phyloP scores from a whole-genome alignment of 2,797 vertebrate genomes.

The Borostomias antarcticus region DNA sequence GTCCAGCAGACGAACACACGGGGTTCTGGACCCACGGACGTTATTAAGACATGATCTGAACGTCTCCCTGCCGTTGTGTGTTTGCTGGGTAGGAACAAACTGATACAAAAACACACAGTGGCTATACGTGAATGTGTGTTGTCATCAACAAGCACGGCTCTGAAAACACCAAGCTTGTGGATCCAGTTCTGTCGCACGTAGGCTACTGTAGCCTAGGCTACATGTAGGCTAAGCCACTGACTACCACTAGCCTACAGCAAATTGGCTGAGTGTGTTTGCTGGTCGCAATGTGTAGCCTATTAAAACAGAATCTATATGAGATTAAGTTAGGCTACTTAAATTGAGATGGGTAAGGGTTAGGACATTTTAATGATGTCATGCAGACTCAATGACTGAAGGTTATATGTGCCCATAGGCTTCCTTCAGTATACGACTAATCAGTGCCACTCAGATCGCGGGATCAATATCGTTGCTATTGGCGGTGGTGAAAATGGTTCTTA shows the following conservation, averaged over 20 bases:
- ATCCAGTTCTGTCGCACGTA: neutral
- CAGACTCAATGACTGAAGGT: too few relatives aligned
- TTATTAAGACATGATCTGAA: too few relatives aligned
- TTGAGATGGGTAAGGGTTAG: too few relatives aligned
- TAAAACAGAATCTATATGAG: too few relatives aligned
- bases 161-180: neutral
- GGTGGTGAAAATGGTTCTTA: constrained; percentile 16
- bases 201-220: neutral
- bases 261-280: neutral
- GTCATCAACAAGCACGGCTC: neutral
- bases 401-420: too few relatives aligned
- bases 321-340: too few relatives aligned
- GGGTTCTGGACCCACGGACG: too few relatives aligned
- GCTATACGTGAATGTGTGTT: neutral
- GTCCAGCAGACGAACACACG: too few relatives aligned
- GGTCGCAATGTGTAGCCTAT: too few relatives aligned
- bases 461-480: constrained; percentile 29
- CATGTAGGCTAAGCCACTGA: neutral
- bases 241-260: neutral
- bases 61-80: too few relatives aligned
- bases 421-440: constrained; percentile 16
- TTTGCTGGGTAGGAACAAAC: neutral
- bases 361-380: too few relatives aligned
- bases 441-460: constrained; percentile 17
- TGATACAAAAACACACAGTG: neutral